phyloP scores from a whole-genome alignment of 2,888 invertebrate genomes.

The Perizoma flavofasciatum region DNA sequence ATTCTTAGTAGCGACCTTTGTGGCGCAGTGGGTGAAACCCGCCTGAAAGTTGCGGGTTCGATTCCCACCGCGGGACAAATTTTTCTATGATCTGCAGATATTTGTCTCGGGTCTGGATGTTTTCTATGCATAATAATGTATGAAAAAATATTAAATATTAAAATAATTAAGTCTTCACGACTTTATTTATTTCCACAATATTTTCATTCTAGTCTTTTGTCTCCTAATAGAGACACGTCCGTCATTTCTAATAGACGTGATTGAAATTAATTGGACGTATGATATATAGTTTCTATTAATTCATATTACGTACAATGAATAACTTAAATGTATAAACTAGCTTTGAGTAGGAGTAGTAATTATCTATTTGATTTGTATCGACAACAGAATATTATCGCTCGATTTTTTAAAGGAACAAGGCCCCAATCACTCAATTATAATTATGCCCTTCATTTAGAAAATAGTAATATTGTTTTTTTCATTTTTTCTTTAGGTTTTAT shows the following conservation, averaged over 20 bases:
- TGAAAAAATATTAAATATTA: too few species aligned
- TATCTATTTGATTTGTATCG: slow-evolving; percentile 21
- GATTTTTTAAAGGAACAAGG: slow-evolving; percentile 24
- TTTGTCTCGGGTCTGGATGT: too few species aligned
- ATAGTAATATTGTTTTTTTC: background rate
- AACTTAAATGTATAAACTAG: slow-evolving; percentile 26
- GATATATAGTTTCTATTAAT: slow-evolving; percentile 30
- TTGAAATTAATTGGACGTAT: slow-evolving; percentile 36
- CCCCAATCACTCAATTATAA: slow-evolving; percentile 20
- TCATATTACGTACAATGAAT: slow-evolving; percentile 30
- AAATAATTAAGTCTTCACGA: slow-evolving; percentile 25
- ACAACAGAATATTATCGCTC: slow-evolving; percentile 5
- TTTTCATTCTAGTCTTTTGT: slow-evolving; percentile 26
- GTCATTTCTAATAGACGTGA: slow-evolving; percentile 35
- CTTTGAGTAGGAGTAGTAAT: slow-evolving; percentile 24
- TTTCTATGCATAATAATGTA: too few species aligned
- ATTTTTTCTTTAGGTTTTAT: too few species aligned
- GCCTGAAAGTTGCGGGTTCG: too few species aligned
- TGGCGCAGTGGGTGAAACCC: too few species aligned
- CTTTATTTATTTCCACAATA: slow-evolving; percentile 4
- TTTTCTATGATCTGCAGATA: too few species aligned
- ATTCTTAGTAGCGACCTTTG: too few species aligned
- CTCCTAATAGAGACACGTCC: slow-evolving; percentile 37
- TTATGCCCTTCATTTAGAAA: slow-evolving; percentile 9
- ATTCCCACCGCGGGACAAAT: too few species aligned